Evolutionary conservation across 2,888 invertebrate genomes (phyloP), one percentile per base, ranked within the genome.

Genomic region (Pogonocherus hispidulus): DNA sequence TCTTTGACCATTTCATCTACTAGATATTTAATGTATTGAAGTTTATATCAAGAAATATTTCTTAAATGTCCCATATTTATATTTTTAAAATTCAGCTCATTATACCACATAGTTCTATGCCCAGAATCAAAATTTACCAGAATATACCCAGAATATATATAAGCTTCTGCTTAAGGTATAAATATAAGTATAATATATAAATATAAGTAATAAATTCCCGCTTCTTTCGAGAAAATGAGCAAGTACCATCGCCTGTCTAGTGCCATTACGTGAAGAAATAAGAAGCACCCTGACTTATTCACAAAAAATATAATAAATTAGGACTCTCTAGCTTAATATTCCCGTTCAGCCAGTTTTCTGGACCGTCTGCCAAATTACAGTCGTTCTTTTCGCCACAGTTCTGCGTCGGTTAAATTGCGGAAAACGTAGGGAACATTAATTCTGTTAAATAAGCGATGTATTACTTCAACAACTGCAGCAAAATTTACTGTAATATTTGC

Each of bases 371-470:
- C 20, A 22, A 47, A 47, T 47, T 47, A 47, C 47, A 18, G 9
- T 47, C 19, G 47, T 47, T 47, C 20, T 19, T 20, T 47, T 47
- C 47, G 47, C 47, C 20, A 22, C 9, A 47, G 2, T 18, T 8
- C 47, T 18, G 11, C 22, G 19, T n/a, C 20, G 20, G 47, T 47
- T 14, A 47, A 47, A 47, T 47, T 47, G 47, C 47, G 20, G 47
- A 9, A 47, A 47, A 47, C 47, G 47, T 47, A 47, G 47, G 47
- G 47, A 19, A 47, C 47, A 47, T 47, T 47, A 47, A 47, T 47
- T 47, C 22, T 19, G 22, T 47, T 47, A 18, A 47, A 47, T 47
- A 47, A 47, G 47, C n/a, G 19, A 47, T 22, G 18, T 20, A 47
- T 19, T 20, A 47, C 47, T 47, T 22, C 47, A 47, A 41, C 14